phyloP scores from a whole-genome alignment of 2,113 vertebrate genomes.

The Melanerpes aurifrons region DNA sequence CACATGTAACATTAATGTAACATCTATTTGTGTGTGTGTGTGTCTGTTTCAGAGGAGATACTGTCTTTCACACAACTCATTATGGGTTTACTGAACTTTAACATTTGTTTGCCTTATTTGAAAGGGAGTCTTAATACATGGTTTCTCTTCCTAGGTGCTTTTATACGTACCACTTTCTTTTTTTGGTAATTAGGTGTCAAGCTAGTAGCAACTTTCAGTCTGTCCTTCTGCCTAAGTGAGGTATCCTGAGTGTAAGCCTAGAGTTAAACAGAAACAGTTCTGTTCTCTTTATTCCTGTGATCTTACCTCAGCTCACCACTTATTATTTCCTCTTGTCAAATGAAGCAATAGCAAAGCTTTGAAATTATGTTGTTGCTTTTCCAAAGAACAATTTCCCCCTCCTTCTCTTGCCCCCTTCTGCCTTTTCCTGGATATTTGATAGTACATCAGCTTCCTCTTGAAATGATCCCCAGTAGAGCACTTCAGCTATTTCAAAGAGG shows the following conservation, averaged over 20 bases:
- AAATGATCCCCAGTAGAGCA: constrained; percentile 42
- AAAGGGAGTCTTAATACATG: neutral
- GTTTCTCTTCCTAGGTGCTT: neutral
- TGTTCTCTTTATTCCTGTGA: neutral
- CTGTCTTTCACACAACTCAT: neutral
- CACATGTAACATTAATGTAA: neutral
- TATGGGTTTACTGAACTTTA: neutral
- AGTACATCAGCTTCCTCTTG: constrained; percentile 46
- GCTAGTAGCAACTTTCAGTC: neutral
- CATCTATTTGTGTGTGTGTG: neutral
- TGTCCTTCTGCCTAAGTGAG: neutral
- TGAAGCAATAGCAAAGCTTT: constrained; percentile 36
- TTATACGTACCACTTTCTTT: neutral
- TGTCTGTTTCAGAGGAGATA: neutral
- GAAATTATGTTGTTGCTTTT: constrained; percentile 9
- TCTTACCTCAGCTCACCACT: neutral
- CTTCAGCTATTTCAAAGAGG: constrained; percentile 10
- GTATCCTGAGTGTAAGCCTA: neutral
- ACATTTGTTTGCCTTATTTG: neutral
- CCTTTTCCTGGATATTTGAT: constrained; percentile 15
- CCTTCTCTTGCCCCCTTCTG: neutral
- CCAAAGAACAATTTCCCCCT: constrained; percentile 40
- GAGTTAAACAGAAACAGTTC: neutral
- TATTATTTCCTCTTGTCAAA: constrained; percentile 51
- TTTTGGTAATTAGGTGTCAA: neutral